Evolutionary conservation across 35 echinoderm and acorn worm genomes (phyloP).

Genomic region (Eucidaris tribuloides): DNA sequence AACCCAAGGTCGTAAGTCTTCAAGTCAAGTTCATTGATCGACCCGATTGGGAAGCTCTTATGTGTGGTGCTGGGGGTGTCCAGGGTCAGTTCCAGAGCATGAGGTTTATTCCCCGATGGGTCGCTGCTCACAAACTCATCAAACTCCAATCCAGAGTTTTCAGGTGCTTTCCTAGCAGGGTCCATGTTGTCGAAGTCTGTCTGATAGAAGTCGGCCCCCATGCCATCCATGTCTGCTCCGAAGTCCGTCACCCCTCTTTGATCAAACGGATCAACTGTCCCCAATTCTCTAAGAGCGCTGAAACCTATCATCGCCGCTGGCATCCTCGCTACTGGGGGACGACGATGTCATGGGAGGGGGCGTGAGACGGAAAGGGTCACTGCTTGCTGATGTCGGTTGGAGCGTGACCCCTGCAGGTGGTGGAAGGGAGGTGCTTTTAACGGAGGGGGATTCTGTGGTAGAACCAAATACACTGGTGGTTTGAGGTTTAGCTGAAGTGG

Average conservation of each 20-base stretch:
- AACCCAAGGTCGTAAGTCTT: neutral
- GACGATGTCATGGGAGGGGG: conserved; percentile 24
- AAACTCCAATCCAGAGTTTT: neutral
- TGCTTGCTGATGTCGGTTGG: neutral
- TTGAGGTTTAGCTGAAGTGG: neutral
- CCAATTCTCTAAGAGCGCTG: neutral
- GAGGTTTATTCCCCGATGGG: neutral
- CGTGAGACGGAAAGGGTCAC: neutral
- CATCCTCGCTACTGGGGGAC: neutral
- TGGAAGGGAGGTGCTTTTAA: neutral
- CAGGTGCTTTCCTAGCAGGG: neutral
- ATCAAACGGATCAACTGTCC: conserved; percentile 7
- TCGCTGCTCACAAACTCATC: neutral
- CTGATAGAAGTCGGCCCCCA: conserved; percentile 4
- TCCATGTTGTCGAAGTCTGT: neutral
- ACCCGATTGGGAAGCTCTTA: neutral
- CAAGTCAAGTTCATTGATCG: conserved; percentile 14
- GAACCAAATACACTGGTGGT: too few relatives aligned
- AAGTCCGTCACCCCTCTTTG: neutral
- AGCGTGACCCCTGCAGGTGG: neutral
- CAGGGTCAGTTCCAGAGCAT: neutral
- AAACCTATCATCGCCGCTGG: conserved; percentile 1
- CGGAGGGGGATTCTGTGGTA: neutral
- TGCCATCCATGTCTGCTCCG: conserved; percentile 1
- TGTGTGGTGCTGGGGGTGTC: conserved; percentile 8